These are phyloP conservation scores for Polietes domitor DNA, from an alignment of 2,888 invertebrate species.

Conservation along the genomic window DNA sequence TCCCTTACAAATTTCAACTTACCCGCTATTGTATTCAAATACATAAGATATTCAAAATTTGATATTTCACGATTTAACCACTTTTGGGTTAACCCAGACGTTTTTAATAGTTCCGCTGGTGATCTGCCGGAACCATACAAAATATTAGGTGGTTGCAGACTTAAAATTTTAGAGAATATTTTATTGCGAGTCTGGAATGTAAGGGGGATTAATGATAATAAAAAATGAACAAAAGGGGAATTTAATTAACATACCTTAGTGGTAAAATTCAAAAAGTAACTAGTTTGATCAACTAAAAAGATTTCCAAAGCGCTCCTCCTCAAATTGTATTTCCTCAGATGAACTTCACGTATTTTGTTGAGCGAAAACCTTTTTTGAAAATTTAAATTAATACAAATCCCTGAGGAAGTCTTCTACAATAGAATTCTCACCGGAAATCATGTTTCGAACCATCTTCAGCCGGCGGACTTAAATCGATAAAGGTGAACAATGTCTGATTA, in stretches of 20 bases:
- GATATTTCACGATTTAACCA: constrained; percentile 87
- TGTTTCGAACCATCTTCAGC: constrained; percentile 82
- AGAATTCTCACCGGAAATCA: constrained; percentile 80
- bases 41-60: constrained; percentile 89
- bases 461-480: constrained; percentile 83
- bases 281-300: constrained; percentile 85
- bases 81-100: constrained; percentile 84
- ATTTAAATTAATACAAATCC: constrained; percentile 18
- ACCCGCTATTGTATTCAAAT: constrained; percentile 87
- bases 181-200: constrained; percentile 83
- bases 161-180: constrained; percentile 84
- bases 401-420: not conserved
- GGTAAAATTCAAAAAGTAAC: constrained; percentile 85
- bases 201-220: not conserved
- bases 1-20: constrained; percentile 18
- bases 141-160: constrained; percentile 84
- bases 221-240: not conserved
- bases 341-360: constrained; percentile 84
- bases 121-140: constrained; percentile 83
- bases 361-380: constrained; percentile 81
- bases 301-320: constrained; percentile 85
- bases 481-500: constrained; percentile 83
- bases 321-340: constrained; percentile 84
- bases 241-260: constrained; percentile 82
- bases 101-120: constrained; percentile 83